Percentiles rank a stretch among this genome's conserved stretches.
Conservation (phyloP, 2,113 vertebrate genomes). For the Sturnira hondurensis region DNA sequence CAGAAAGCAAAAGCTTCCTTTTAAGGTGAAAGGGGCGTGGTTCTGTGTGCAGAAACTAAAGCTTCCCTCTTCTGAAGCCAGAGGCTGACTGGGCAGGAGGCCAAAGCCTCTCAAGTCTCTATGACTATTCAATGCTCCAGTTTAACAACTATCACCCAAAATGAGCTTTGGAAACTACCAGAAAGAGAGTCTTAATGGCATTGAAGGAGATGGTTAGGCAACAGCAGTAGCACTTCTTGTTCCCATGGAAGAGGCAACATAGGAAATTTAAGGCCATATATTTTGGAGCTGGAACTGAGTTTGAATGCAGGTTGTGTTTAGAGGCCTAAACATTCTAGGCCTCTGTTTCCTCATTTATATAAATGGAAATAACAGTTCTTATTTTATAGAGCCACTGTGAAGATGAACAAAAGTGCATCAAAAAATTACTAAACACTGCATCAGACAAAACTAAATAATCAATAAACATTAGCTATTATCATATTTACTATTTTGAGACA, state of each 20-base stretch:
- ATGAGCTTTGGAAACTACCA: not conserved
- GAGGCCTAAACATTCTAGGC: not conserved
- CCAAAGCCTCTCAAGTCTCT: conserved; percentile 47
- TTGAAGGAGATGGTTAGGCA: not conserved
- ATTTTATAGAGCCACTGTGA: not conserved
- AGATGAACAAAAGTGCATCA: not conserved
- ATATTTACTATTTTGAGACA: conserved; percentile 6
- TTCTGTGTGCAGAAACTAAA: conserved; percentile 3
- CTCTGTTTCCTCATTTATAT: not conserved
- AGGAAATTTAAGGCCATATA: not conserved
- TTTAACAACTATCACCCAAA: conserved; percentile 24
- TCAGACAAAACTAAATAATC: not conserved
- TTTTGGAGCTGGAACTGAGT: not conserved
- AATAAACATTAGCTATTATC: not conserved
- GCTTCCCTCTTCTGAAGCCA: conserved; percentile 40
- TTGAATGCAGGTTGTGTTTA: not conserved
- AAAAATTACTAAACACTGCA: not conserved
- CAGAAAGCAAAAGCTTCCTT: not conserved
- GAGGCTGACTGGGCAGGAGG: conserved; percentile 11
- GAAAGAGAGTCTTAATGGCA: not conserved
- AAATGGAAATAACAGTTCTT: not conserved
- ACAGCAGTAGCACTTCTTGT: not conserved
- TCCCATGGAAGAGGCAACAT: not conserved
- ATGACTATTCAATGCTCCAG: not conserved
- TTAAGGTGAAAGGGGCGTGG: conserved; percentile 33